Base-by-base conservation (phyloP, 2,888 invertebrate species). In the Synanthedon vespiformis region DNA sequence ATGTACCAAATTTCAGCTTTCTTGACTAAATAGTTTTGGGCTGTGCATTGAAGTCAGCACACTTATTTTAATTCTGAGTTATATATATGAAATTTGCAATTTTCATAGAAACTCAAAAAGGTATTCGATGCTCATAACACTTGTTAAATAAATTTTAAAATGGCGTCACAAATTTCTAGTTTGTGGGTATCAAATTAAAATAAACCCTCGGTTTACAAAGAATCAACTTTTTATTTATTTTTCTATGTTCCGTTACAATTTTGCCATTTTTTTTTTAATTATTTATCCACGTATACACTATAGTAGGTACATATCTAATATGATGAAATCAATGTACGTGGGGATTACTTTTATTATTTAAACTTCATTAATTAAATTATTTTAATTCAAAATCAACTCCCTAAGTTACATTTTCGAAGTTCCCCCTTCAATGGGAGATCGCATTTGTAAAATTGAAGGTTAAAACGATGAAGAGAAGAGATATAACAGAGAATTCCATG, bases 221-320 rank as follows among this genome's bases (percentile, higher is more conserved):
- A 84, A 78, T 79, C 80, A 34, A 80, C 76, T 81, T 85, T 86
- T 86, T 84, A 81, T 85, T 86, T 67, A 72, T 80, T 84, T 80
- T 86, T 84, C 82, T 83, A 82, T 76, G 65, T 77, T 78, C 73
- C 71, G 77, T 85, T 84, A 86, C 85, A 86, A 79, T 87, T 87
- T 87, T 85, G 79, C 86, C 77, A 80, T 85, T 85, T 87, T 80
- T 83, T 81, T 85, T 74, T 65, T 44, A 67, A 74, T 78, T 77
- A 68, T 75, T 76, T 76, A 80, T 34, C 79, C 82, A 84, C 81
- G 67, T 76, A 72, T 80, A 81, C 80, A 83, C 75, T 81, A 34
- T 34, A 34, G 34, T 34, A 34, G 34, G 10, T 34, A 34, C 22
- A 77, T 79, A 78, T 80, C 77, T 81, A 84, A 80, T 83, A 84